Conservation (phyloP, 2,888 invertebrate species). For the Dolichopus griseipennis region DNA sequence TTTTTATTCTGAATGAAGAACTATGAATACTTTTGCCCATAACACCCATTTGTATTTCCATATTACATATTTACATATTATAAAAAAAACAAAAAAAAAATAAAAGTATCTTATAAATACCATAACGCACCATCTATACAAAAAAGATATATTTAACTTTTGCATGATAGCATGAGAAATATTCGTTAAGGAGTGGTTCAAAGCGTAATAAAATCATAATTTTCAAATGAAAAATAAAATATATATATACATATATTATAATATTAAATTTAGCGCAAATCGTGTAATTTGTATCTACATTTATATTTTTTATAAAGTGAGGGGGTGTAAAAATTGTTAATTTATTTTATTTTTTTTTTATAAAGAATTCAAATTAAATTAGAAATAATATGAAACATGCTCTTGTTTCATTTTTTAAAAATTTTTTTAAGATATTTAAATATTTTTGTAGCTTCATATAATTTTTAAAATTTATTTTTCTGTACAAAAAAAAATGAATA, state of each 20-base stretch:
- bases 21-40: too few species aligned
- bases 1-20: too few species aligned
- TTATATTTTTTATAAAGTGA: neutral
- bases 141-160: neutral
- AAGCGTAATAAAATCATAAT: slow-evolving; percentile 1
- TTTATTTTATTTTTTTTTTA: neutral
- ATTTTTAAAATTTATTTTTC: too few species aligned
- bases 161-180: neutral
- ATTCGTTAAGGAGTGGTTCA: slow-evolving; percentile 1
- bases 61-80: neutral
- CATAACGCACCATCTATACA: neutral
- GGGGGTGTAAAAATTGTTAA: neutral
- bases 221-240: neutral
- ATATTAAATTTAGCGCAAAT: neutral
- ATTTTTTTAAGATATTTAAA: too few species aligned
- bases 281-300: neutral
- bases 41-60: neutral
- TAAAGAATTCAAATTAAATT: neutral
- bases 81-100: neutral
- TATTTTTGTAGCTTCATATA: too few species aligned
- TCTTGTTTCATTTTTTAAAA: neutral
- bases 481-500: too few species aligned
- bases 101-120: neutral
- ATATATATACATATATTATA: neutral
- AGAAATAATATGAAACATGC: neutral